These are phyloP conservation scores for Umimayanthus chanpuru DNA, from an alignment of 92 coral and sea anemone genomes.

Conservation along the genomic window DNA sequence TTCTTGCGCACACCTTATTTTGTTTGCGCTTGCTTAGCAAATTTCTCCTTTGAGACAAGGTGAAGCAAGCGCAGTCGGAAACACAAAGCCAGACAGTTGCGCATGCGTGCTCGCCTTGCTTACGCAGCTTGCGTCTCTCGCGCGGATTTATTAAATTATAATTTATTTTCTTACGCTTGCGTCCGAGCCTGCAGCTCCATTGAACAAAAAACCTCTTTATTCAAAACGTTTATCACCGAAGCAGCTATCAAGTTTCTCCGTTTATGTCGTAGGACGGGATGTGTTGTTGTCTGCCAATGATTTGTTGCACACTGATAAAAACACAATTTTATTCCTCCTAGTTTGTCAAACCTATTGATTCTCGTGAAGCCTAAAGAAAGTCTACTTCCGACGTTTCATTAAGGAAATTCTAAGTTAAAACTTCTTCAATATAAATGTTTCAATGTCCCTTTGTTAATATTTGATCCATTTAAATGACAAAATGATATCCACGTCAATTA, in stretches of 20 bases:
- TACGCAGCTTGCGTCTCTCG: too few species aligned
- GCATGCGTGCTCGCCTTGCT: too few species aligned
- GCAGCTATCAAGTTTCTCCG: not conserved
- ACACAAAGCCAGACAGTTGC: too few species aligned
- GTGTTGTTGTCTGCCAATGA: not conserved
- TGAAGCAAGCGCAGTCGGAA: too few species aligned
- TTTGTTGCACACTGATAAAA: not conserved
- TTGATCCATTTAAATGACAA: slow-evolving; percentile 3
- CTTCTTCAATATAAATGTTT: slow-evolving; percentile 10
- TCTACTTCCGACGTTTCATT: slow-evolving; percentile 16
- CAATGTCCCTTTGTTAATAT: not conserved
- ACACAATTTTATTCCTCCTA: not conserved
- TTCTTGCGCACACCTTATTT: too few species aligned
- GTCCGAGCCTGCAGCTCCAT: too few species aligned
- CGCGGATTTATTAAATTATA: too few species aligned
- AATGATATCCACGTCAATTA: not conserved
- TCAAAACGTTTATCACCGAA: not conserved
- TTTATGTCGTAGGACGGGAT: not conserved
- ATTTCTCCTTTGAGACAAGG: too few species aligned
- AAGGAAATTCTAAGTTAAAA: not conserved
- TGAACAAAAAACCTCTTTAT: too few species aligned
- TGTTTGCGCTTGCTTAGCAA: too few species aligned
- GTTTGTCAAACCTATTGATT: not conserved
- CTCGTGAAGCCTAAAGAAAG: not conserved
- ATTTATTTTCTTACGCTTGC: too few species aligned